Conservation (phyloP, 2,113 vertebrate genomes). For the Ahaetulla prasina region DNA sequence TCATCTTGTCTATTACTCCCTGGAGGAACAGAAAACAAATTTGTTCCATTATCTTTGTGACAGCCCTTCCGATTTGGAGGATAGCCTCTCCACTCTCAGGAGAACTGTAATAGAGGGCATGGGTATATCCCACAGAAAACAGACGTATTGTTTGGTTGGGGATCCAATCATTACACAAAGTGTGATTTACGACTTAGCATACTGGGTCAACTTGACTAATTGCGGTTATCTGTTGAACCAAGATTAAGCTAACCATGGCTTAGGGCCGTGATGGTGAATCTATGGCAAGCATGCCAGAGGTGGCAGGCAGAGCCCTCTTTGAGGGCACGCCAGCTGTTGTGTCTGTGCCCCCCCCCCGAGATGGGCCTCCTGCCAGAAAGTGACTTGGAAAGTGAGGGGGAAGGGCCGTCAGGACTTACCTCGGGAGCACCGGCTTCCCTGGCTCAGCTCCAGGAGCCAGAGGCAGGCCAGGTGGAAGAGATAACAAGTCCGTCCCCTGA, state of each 20-base stretch:
- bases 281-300: too few species aligned
- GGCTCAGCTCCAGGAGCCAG: too few species aligned
- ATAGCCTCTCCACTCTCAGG: background rate
- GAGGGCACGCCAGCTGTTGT: too few species aligned
- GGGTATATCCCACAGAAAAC: background rate
- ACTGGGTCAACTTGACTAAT: background rate
- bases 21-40: background rate
- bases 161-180: background rate
- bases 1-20: background rate
- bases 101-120: background rate
- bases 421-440: too few species aligned
- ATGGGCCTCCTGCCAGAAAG: too few species aligned
- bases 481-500: too few species aligned
- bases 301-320: too few species aligned
- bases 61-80: background rate
- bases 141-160: background rate
- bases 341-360: too few species aligned
- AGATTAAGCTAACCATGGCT: background rate
- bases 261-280: background rate
- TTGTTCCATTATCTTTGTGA: background rate
- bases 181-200: background rate
- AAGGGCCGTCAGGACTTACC: too few species aligned
- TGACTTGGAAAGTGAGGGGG: too few species aligned
- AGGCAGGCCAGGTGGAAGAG: too few species aligned
- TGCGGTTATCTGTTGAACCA: background rate